Percentiles rank a stretch among this genome's conserved stretches.
phyloP scores from a whole-genome alignment of 2,113 vertebrate species.

The Burhinus bistriatus region DNA sequence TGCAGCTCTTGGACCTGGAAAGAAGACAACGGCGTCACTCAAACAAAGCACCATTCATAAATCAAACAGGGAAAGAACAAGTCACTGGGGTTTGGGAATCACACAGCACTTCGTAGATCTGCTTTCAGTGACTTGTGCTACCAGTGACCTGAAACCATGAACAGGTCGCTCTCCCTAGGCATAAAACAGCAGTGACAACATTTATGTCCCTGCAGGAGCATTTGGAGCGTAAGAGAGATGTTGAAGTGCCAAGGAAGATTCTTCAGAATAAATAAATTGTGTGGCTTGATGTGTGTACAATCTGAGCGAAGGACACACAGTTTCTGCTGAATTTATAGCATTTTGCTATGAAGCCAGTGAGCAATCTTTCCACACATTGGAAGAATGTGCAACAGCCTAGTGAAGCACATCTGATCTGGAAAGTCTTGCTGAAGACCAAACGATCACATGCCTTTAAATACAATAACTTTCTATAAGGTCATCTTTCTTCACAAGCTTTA shows the following conservation, averaged over 20 bases:
- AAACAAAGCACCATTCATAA: neutral
- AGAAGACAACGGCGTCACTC: neutral
- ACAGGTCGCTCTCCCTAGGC: neutral
- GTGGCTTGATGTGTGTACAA: neutral
- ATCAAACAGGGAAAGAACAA: neutral
- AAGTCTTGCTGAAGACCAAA: neutral
- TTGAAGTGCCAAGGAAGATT: neutral
- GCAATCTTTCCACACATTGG: neutral
- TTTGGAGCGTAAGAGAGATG: neutral
- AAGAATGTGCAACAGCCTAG: neutral
- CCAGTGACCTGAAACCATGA: neutral
- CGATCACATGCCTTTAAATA: neutral
- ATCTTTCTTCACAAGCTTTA: neutral
- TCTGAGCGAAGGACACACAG: neutral
- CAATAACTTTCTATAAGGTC: neutral
- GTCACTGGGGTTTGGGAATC: rapidly evolving
- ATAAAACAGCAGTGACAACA: neutral
- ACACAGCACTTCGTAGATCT: neutral
- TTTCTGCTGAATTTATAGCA: neutral
- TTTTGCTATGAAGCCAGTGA: neutral
- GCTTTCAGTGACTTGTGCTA: neutral
- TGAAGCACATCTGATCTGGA: neutral
- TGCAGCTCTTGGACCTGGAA: constrained; percentile 94
- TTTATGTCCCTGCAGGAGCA: neutral
- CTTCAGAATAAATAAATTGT: neutral